Evolutionary conservation across 2,113 vertebrate species (phyloP).

Genomic region (Scomber colias): DNA sequence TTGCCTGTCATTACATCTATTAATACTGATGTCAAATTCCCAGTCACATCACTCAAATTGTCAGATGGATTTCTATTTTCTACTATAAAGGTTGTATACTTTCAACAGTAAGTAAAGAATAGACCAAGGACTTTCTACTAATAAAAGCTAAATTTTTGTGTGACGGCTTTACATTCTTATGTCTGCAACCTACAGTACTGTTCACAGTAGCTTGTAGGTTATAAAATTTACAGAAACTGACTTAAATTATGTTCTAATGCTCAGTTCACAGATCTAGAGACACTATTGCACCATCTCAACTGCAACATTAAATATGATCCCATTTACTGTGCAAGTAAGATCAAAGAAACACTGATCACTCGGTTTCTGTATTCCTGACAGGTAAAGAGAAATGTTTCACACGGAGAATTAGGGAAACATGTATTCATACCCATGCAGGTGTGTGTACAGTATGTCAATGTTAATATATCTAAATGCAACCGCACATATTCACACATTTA

Average conservation of each 20-base stretch:
- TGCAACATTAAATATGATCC: not conserved
- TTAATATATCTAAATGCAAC: not conserved
- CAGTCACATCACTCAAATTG: not conserved
- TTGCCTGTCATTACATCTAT: not conserved
- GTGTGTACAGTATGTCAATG: not conserved
- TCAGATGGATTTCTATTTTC: not conserved
- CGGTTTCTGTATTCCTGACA: slow-evolving; percentile 8
- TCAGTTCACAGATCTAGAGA: not conserved
- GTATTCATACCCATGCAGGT: not conserved
- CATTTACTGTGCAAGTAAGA: not conserved
- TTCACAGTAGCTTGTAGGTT: not conserved
- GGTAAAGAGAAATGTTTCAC: not conserved
- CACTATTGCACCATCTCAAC: not conserved
- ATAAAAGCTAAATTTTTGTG: not conserved
- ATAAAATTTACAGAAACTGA: too few relatives aligned
- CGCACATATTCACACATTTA: not conserved
- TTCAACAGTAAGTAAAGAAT: not conserved
- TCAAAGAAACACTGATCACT: slow-evolving; percentile 29
- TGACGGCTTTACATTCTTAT: not conserved
- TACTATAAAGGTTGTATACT: too few relatives aligned
- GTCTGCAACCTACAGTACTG: not conserved
- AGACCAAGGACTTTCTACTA: not conserved
- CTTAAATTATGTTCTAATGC: too few relatives aligned
- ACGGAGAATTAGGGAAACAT: not conserved
- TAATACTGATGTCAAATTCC: not conserved